Evolutionary conservation across 2,797 vertebrate species (phyloP).

Genomic region (Emys orbicularis): DNA sequence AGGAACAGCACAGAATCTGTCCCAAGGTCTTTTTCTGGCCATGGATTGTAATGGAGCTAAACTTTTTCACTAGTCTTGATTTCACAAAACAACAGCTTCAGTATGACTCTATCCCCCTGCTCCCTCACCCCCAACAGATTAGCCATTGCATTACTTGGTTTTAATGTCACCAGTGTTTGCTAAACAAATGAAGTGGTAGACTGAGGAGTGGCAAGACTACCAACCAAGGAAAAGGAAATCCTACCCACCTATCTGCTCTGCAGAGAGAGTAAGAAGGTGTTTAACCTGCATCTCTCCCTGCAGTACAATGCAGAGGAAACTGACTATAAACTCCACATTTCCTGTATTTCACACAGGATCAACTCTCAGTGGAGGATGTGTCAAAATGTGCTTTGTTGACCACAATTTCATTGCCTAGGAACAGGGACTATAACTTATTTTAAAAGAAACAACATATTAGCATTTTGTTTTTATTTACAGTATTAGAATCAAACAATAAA

Average conservation of each 20-base stretch:
- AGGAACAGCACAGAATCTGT: background rate
- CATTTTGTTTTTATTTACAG: background rate
- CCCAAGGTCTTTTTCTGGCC: background rate
- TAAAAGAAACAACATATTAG: background rate
- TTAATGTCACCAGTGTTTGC: background rate
- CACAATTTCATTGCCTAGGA: background rate
- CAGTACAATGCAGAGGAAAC: background rate
- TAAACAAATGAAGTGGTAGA: background rate
- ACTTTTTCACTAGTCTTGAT: background rate
- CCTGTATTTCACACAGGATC: background rate
- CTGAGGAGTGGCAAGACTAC: background rate
- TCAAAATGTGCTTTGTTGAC: background rate
- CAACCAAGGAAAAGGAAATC: background rate
- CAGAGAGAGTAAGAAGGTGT: background rate
- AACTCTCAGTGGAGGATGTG: background rate
- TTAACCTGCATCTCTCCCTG: background rate
- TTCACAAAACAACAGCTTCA: background rate
- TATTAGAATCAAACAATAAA: background rate
- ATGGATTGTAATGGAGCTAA: background rate
- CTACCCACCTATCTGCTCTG: background rate
- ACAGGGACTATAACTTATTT: background rate
- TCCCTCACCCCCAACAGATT: background rate
- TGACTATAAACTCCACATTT: background rate
- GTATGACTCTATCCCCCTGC: no score
- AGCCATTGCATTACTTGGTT: background rate